phyloP scores from a whole-genome alignment of 2,113 vertebrate genomes.

The Catharus fuscescens region DNA sequence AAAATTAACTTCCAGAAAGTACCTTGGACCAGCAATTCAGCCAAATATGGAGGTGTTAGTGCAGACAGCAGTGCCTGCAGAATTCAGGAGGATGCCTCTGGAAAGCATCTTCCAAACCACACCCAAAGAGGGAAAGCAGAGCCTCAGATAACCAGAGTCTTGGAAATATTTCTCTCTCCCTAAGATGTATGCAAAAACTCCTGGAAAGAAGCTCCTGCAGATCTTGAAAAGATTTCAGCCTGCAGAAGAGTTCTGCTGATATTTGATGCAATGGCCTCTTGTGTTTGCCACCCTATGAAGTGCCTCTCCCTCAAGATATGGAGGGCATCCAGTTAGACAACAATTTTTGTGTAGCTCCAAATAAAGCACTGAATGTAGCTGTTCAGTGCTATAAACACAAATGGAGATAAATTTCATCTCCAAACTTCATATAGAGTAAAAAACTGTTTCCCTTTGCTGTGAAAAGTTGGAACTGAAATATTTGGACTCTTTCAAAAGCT shows the following conservation, averaged over 20 bases:
- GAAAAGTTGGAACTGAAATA: neutral
- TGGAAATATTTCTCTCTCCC: neutral
- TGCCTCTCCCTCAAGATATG: neutral
- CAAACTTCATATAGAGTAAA: neutral
- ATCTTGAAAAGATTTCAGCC: neutral
- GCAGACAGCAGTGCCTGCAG: neutral
- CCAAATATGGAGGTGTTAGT: neutral
- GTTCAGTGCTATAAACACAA: neutral
- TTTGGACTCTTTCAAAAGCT: neutral
- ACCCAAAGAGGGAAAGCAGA: slow-evolving; percentile 3
- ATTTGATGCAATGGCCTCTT: neutral
- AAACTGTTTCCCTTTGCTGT: neutral
- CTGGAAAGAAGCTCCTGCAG: neutral
- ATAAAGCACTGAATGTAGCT: neutral
- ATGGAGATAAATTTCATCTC: neutral
- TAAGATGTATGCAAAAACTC: neutral
- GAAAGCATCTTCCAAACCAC: slow-evolving; percentile 19
- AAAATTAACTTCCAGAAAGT: neutral
- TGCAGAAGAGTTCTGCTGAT: neutral
- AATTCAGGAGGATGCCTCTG: neutral
- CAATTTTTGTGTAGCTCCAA: neutral
- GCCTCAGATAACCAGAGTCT: neutral
- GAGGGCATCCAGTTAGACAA: neutral
- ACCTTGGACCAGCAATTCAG: neutral
- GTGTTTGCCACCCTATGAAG: neutral